Evolutionary conservation across 2,888 invertebrate species (phyloP).

Genomic region (Stenolophus ochropezus): DNA sequence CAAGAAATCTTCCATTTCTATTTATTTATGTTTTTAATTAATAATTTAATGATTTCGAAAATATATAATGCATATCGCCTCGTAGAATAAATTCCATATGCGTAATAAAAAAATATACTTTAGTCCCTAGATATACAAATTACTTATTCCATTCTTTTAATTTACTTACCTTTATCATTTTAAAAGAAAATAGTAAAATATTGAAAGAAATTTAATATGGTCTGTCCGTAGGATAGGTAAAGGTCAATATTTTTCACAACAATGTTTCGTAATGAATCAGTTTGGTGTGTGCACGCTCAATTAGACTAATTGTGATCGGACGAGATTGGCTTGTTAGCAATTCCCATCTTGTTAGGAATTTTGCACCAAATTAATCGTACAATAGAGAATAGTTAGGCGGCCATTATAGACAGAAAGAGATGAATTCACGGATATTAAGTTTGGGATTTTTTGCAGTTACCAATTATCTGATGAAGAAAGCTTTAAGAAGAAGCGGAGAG

Average conservation of each 20-base stretch:
- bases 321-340: conserved; percentile 52
- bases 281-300: conserved; percentile 17
- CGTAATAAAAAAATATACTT: no score
- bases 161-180: no score
- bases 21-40: no score
- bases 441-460: conserved; percentile 35
- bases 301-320: conserved; percentile 45
- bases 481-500: neutral
- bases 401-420: conserved; percentile 4
- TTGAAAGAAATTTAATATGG: neutral
- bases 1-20: no score
- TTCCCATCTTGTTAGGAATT: conserved; percentile 47
- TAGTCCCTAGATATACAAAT: no score
- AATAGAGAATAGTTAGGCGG: conserved; percentile 6
- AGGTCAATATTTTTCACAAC: conserved; percentile 11
- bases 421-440: conserved; percentile 24
- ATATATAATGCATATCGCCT: no score
- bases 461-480: conserved; percentile 40
- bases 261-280: conserved; percentile 20
- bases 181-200: no score
- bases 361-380: conserved; percentile 22
- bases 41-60: no score
- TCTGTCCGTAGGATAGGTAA: neutral
- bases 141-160: no score
- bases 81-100: no score